Base-by-base conservation (phyloP, 2,888 invertebrate genomes). In the Philonicus albiceps region DNA sequence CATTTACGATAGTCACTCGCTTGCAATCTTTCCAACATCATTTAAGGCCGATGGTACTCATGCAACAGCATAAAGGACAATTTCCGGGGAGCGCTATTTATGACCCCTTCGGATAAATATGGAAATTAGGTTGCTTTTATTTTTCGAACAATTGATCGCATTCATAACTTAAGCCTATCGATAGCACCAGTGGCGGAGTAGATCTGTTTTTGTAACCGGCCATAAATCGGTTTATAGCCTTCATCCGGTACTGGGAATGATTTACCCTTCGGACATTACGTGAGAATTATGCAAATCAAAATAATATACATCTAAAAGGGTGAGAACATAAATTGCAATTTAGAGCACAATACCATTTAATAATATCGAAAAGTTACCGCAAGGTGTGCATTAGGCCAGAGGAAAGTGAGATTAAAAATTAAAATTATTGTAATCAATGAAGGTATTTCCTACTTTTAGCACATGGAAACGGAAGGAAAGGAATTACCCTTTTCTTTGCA, bases 201-300 rank as follows among this genome's bases (percentile, higher is more conserved):
- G 40, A 76, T 76, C 76, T 74, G 31, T 76, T 34, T 43, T 76
- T 76, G 76, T 76, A 40, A 76, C 40, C 11, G 40, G 22, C 76
- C 49, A 80, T 80, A 80, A 80, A 80, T 80, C 80, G 80, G 80
- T 80, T 80, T 80, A 80, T 31, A 80, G 80, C 80, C 49, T 22
- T 53, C 80, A 80, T 49, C 80, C 49, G 80, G 80, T 16, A 80
- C 53, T 53, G 53, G 80, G 80, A 80, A 53, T 76, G 76, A 76
- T 76, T 76, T 76, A 80, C 80, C 80, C 80, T 49, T 80, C 64
- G 80, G 80, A 80, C 80, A 80, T 80, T 80, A 80, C 80, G 80
- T 80, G 80, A 80, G 80, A 80, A 80, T 53, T 80, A 80, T 80
- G 80, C 53, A 80, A 80, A 80, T 80, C 22, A 11, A 0, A 11